These are phyloP conservation scores for Tor tambroides DNA, from an alignment of 2,113 vertebrate genomes.

Conservation along the genomic window DNA sequence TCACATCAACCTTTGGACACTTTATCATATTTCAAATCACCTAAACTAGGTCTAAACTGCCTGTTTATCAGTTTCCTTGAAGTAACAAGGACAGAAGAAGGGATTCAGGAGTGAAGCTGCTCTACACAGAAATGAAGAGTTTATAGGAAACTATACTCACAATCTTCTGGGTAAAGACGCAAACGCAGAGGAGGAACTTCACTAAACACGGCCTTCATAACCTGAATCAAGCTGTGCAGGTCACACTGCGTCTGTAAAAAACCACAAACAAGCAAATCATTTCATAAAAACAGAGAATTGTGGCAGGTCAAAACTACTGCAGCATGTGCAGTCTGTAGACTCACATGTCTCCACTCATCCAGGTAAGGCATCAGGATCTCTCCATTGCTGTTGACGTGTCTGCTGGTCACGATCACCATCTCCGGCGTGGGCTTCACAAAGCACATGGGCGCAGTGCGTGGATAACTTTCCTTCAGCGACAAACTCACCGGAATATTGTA, in stretches of 20 bases:
- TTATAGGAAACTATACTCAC: slow-evolving; percentile 7
- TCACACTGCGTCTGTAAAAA: slow-evolving; percentile 83
- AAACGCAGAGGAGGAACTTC: slow-evolving; percentile 87
- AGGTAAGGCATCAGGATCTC: slow-evolving; percentile 89
- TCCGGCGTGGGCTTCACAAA: slow-evolving; percentile 87
- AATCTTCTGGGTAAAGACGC: slow-evolving; percentile 58
- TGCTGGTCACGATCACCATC: slow-evolving; percentile 86
- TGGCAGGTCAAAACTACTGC: background rate
- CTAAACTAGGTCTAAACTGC: background rate
- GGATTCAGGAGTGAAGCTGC: slow-evolving; percentile 39
- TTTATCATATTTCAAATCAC: background rate
- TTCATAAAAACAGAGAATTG: background rate
- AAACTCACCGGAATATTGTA: slow-evolving; percentile 90
- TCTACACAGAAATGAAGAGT: background rate
- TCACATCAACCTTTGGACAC: background rate
- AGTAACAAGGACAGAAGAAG: background rate
- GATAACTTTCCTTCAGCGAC: slow-evolving; percentile 91
- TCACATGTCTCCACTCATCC: slow-evolving; percentile 90
- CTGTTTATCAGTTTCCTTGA: slow-evolving; percentile 58
- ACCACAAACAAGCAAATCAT: background rate
- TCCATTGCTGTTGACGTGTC: slow-evolving; percentile 83
- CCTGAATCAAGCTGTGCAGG: slow-evolving; percentile 85
- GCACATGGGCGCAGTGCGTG: slow-evolving; percentile 88
- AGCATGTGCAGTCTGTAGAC: slow-evolving; percentile 42
- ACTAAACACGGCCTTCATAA: slow-evolving; percentile 87